Conservation (phyloP, 1,140 invertebrate genomes). For the Teleogryllus occipitalis region DNA sequence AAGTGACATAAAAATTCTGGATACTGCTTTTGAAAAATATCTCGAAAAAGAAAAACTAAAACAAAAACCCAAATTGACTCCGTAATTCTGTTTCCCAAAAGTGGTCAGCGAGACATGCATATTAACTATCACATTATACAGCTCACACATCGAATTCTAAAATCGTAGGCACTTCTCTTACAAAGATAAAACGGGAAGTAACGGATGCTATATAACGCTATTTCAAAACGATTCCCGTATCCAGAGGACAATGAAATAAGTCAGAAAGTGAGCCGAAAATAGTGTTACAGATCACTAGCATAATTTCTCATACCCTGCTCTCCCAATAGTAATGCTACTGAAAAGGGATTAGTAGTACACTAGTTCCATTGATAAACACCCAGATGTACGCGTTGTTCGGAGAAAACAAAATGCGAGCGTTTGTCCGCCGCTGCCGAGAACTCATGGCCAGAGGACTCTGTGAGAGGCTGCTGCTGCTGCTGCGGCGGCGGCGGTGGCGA, state of each 20-base stretch:
- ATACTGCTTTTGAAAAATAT: neutral
- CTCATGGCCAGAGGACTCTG: neutral
- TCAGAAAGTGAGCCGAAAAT: neutral
- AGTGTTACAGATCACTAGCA: neutral
- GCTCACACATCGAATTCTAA: neutral
- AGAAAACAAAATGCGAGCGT: neutral
- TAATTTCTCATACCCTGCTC: neutral
- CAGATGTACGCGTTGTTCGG: no score
- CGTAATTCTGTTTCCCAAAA: neutral
- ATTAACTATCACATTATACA: neutral
- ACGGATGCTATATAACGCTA: neutral
- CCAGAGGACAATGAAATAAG: neutral
- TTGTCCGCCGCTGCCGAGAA: neutral
- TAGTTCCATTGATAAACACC: neutral
- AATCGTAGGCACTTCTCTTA: neutral
- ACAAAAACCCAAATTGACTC: neutral
- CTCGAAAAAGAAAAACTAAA: neutral
- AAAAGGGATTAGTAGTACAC: neutral
- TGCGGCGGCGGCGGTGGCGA: neutral
- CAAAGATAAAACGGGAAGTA: neutral
- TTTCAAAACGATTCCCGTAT: neutral
- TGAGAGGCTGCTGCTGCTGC: no score
- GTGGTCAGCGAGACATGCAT: neutral
- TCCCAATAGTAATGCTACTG: neutral
- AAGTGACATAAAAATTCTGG: neutral